Percentiles rank a stretch among this genome's conserved stretches.
Conservation (phyloP, 2,113 vertebrate species). For the Platysternon megacephalum region DNA sequence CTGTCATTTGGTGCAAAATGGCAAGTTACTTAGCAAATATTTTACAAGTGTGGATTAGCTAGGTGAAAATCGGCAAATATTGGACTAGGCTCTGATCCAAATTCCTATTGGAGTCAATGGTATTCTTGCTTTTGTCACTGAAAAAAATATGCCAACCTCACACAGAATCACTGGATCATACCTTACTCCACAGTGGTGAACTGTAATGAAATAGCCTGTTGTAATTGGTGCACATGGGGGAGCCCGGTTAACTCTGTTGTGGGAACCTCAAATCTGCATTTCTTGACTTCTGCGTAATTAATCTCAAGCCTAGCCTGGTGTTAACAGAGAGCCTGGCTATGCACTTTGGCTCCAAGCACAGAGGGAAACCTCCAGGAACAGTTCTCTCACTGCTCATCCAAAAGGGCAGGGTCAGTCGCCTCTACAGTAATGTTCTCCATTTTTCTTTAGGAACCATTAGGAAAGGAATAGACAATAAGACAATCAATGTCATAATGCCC, state of each 20-base stretch:
- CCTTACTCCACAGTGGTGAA: neutral
- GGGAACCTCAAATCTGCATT: neutral
- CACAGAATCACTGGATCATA: neutral
- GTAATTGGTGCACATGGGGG: neutral
- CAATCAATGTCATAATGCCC: neutral
- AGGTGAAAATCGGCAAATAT: neutral
- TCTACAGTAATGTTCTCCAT: conserved; percentile 37
- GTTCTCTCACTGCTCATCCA: conserved; percentile 12
- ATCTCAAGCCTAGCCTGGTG: neutral
- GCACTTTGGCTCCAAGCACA: neutral
- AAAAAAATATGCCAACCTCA: neutral
- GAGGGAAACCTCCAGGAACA: neutral
- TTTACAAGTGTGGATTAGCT: neutral
- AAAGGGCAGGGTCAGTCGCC: conserved; percentile 56
- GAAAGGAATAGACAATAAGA: neutral
- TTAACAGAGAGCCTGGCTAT: conserved; percentile 46
- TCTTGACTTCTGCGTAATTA: neutral
- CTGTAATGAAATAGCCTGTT: rapidly evolving
- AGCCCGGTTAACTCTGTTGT: neutral
- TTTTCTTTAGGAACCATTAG: neutral
- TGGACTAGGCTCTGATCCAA: neutral
- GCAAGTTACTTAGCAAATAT: neutral
- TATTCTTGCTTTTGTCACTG: neutral
- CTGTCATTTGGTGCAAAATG: neutral
- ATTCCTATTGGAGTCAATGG: neutral